A percentile compares a stretch with the other conserved stretches of the same genome.
phyloP scores from a whole-genome alignment of 2,797 vertebrate genomes.

The Acipenser ruthenus region DNA sequence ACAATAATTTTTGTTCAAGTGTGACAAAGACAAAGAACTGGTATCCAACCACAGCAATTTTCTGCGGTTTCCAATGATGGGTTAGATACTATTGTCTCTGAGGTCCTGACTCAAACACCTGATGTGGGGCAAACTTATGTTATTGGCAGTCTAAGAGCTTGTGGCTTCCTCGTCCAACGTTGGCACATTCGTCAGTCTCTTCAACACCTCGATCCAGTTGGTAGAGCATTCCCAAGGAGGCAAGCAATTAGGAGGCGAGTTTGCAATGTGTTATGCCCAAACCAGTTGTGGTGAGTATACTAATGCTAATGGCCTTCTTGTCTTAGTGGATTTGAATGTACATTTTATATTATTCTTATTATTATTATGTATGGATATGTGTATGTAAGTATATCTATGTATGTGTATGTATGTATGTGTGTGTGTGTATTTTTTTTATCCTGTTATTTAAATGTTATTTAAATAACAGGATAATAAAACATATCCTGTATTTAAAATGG shows the following conservation, averaged over 20 bases:
- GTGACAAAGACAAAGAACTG: constrained; percentile 1
- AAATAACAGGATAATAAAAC: no score
- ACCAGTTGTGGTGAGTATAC: constrained; percentile 15
- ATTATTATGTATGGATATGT: no score
- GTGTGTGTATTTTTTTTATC: no score
- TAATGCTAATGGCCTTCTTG: no score
- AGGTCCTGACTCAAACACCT: constrained; percentile 6
- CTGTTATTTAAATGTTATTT: no score
- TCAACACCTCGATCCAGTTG: constrained; percentile 18
- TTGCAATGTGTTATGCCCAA: constrained; percentile 12
- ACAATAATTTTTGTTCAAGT: no score
- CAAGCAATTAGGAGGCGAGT: constrained; percentile 9
- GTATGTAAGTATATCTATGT: no score
- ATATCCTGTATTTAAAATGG: no score
- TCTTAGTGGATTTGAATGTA: no score
- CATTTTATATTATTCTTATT: no score
- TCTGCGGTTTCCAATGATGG: not conserved
- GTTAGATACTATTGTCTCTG: not conserved
- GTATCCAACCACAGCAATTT: not conserved
- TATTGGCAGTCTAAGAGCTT: constrained; percentile 9
- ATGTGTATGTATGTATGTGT: no score
- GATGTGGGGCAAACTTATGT: constrained; percentile 14
- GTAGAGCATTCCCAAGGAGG: constrained; percentile 6
- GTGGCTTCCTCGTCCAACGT: not conserved
- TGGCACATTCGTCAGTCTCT: constrained; percentile 13